A percentile compares a stretch with the other conserved stretches of the same genome.
Evolutionary conservation across 2,797 vertebrate species (phyloP).

Genomic region (Microctenopoma steveboyesi): DNA sequence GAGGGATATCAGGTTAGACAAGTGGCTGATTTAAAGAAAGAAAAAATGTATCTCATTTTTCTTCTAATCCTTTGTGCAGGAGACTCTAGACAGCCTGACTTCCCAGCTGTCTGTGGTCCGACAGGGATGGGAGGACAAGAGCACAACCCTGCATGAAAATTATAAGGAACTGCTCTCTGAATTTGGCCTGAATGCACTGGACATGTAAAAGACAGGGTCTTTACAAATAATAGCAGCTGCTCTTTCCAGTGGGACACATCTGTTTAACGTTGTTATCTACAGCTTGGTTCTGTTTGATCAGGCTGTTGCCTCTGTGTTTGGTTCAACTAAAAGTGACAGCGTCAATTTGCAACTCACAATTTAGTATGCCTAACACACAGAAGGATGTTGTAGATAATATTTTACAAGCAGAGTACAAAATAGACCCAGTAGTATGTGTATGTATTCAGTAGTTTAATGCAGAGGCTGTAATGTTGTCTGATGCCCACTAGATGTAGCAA

Average conservation of each 20-base stretch:
- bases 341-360: conserved; percentile 7
- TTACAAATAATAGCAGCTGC: conserved; percentile 7
- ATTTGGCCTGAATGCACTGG: conserved; percentile 77
- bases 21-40: conserved; percentile 22
- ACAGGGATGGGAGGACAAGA: conserved; percentile 69
- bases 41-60: conserved; percentile 22
- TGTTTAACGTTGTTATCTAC: conserved; percentile 18
- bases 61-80: conserved; percentile 59
- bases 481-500: conserved; percentile 78
- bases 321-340: conserved; percentile 18
- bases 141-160: conserved; percentile 56
- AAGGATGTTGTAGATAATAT: conserved; percentile 20
- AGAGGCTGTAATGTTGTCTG: conserved; percentile 62
- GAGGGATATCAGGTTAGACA: conserved; percentile 25
- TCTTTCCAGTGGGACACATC: conserved; percentile 10
- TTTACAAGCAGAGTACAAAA: conserved; percentile 13
- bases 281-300: not conserved
- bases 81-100: conserved; percentile 79
- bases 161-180: conserved; percentile 77
- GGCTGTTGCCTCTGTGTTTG: conserved; percentile 4
- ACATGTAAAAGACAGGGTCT: conserved; percentile 58
- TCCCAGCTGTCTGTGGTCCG: conserved; percentile 70
- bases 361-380: not conserved
- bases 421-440: not conserved
- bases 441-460: conserved; percentile 14